Conservation (phyloP, 1,140 invertebrate genomes). For the Amyelois transitella region DNA sequence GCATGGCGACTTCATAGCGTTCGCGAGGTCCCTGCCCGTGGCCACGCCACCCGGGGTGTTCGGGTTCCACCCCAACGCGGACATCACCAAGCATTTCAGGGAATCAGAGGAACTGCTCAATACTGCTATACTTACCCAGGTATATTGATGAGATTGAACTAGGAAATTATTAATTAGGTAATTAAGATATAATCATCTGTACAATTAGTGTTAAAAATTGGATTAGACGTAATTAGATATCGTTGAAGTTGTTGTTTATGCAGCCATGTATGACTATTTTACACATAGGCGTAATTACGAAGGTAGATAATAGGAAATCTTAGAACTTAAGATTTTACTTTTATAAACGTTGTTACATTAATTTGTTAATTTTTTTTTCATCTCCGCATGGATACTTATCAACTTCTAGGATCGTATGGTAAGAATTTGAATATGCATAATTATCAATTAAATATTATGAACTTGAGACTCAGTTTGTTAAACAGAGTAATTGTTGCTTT, state of each 20-base stretch:
- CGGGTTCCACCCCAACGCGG: slow-evolving; percentile 95
- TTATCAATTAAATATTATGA: neutral
- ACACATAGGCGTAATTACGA: too few species aligned
- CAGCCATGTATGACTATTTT: slow-evolving; percentile 4
- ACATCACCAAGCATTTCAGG: slow-evolving; percentile 94
- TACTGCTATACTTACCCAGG: slow-evolving; percentile 90
- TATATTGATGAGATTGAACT: slow-evolving; percentile 33
- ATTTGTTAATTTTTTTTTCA: slow-evolving; percentile 26
- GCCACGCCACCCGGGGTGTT: slow-evolving; percentile 90
- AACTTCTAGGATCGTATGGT: slow-evolving; percentile 62
- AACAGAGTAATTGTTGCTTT: slow-evolving; percentile 7
- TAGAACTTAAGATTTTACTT: neutral
- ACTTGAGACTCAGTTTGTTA: neutral
- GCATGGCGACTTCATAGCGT: slow-evolving; percentile 84
- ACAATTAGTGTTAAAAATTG: neutral
- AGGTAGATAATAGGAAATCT: too few species aligned
- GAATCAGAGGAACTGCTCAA: slow-evolving; percentile 88
- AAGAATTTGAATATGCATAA: slow-evolving; percentile 39
- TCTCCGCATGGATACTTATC: slow-evolving; percentile 16
- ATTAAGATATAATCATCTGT: too few species aligned
- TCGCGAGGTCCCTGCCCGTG: slow-evolving; percentile 85
- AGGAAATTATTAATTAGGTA: neutral
- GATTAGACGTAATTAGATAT: too few species aligned
- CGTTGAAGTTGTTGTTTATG: neutral
- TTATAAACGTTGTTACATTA: neutral